Evolutionary conservation across 2,888 invertebrate genomes (phyloP).

Genomic region (Eupithecia centaureata): DNA sequence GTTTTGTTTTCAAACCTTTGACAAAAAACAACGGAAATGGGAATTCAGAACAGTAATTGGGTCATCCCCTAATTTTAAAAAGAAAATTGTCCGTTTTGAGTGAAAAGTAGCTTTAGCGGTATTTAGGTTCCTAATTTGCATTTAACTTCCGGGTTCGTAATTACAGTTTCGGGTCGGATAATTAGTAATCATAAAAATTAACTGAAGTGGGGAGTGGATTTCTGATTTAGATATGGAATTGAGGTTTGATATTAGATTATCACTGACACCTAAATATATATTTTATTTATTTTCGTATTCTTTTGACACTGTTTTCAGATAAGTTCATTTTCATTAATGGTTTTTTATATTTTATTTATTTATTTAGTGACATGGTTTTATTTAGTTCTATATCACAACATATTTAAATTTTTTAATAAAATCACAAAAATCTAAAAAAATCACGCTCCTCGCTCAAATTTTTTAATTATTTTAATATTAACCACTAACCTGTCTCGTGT

Average conservation of each 20-base stretch:
- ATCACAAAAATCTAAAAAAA: not conserved
- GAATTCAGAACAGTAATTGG: not conserved
- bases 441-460: not conserved
- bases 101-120: not conserved
- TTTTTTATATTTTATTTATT: not conserved
- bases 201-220: not conserved
- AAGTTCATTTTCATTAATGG: not conserved
- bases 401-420: not conserved
- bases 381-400: not conserved
- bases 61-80: not conserved
- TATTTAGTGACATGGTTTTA: not conserved
- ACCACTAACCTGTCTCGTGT: slow-evolving; percentile 68
- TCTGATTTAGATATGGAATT: not conserved
- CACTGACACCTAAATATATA: not conserved
- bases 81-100: slow-evolving; percentile 6
- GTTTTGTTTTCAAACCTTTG: not conserved
- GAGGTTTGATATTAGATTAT: not conserved
- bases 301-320: not conserved
- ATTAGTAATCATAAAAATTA: slow-evolving; percentile 21
- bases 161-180: slow-evolving; percentile 20
- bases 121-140: slow-evolving; percentile 32
- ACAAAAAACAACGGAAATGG: not conserved
- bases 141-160: slow-evolving; percentile 34
- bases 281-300: not conserved
- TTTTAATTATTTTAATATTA: slow-evolving; percentile 18